Evolutionary conservation across 2,797 vertebrate species (phyloP).

Genomic region (Carcharodon carcharias): DNA sequence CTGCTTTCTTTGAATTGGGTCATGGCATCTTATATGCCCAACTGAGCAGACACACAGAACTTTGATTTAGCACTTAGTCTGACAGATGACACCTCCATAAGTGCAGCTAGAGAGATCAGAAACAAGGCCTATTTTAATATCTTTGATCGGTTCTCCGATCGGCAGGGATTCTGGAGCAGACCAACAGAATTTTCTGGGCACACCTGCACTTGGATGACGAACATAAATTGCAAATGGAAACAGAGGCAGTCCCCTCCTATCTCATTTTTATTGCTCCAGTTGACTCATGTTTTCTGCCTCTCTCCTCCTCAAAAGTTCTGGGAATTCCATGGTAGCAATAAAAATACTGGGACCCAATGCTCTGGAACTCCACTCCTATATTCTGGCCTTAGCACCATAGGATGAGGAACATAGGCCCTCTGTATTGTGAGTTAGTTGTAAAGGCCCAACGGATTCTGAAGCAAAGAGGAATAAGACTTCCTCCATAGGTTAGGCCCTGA

Average conservation of each 20-base stretch:
- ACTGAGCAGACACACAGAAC: neutral
- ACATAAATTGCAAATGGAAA: neutral
- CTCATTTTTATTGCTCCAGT: neutral
- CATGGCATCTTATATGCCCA: neutral
- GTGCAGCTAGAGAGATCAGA: neutral
- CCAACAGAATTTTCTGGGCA: neutral
- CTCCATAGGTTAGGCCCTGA: neutral
- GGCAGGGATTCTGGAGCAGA: neutral
- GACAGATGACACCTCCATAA: neutral
- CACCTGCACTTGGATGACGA: neutral
- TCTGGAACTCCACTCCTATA: neutral
- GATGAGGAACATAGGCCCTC: neutral
- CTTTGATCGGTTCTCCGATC: neutral
- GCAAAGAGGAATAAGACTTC: neutral
- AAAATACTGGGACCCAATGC: neutral
- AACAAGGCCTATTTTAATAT: neutral
- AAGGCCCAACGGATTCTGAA: neutral
- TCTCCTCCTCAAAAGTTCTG: neutral
- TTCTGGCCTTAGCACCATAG: neutral
- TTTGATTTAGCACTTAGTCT: no score
- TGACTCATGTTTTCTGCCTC: neutral
- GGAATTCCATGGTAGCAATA: neutral
- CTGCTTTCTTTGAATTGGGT: neutral
- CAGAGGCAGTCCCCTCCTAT: neutral
- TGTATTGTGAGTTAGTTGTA: neutral